Evolutionary conservation across 2,113 vertebrate species (phyloP).

Genomic region (Poicephalus gulielmi): DNA sequence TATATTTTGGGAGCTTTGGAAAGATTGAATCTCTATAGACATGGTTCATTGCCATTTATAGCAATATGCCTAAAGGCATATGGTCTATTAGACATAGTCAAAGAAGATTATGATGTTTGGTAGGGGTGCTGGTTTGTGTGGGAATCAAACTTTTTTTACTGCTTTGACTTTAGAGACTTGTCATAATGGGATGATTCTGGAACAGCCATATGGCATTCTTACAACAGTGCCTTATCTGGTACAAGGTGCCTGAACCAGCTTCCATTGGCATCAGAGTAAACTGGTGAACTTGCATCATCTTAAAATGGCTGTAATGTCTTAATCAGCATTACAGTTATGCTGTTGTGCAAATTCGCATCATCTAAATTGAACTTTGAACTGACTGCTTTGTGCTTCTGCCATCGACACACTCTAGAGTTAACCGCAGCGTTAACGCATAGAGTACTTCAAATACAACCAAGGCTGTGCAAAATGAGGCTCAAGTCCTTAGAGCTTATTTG

Average conservation of each 20-base stretch:
- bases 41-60: neutral
- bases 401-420: neutral
- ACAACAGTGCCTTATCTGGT: neutral
- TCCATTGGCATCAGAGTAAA: neutral
- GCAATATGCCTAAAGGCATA: neutral
- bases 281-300: neutral
- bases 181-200: neutral
- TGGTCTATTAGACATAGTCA: neutral
- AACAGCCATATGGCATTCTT: neutral
- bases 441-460: neutral
- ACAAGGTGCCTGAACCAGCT: neutral
- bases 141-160: neutral
- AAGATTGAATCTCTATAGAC: neutral
- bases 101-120: neutral
- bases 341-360: neutral
- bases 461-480: neutral
- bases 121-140: neutral
- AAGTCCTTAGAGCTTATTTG: neutral
- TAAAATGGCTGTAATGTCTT: neutral
- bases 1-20: neutral
- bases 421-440: neutral
- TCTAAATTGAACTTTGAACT: neutral
- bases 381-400: neutral
- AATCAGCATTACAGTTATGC: neutral
- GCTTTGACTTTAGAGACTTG: neutral